These are phyloP conservation scores for Microtus montanus DNA, from an alignment of 2,113 vertebrate genomes.

Conservation along the genomic window DNA sequence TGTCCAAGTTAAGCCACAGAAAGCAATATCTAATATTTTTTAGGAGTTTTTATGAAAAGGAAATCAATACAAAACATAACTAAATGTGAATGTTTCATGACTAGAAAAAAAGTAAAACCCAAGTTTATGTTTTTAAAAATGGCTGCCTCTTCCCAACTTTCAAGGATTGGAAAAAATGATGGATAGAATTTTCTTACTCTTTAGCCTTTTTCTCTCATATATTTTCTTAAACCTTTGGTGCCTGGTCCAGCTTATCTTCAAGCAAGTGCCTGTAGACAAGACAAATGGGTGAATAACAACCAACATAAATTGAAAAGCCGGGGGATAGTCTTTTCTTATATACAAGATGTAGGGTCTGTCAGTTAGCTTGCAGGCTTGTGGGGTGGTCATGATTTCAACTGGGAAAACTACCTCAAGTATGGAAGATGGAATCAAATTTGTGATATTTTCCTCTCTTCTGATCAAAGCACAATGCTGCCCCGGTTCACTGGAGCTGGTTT, in stretches of 20 bases:
- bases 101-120: conserved; percentile 26
- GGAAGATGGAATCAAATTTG: background rate
- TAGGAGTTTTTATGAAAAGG: background rate
- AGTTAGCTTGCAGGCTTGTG: background rate
- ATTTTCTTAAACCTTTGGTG: conserved; percentile 65
- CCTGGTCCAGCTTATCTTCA: conserved; percentile 63
- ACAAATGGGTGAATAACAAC: conserved; percentile 63
- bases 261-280: conserved; percentile 56
- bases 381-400: conserved; percentile 25
- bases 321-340: conserved; percentile 38
- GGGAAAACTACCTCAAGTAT: background rate
- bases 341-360: background rate
- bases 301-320: conserved; percentile 64
- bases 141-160: background rate
- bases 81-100: background rate
- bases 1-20: background rate
- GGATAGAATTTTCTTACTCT: conserved; percentile 57
- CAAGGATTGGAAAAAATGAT: conserved; percentile 20
- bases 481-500: conserved; percentile 13
- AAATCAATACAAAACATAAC: background rate
- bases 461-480: conserved; percentile 18
- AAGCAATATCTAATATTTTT: background rate
- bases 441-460: conserved; percentile 8
- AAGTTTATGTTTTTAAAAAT: background rate
- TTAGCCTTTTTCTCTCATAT: background rate